Base-by-base conservation (phyloP, 2,888 invertebrate genomes). In the Chrysotoxum bicinctum region DNA sequence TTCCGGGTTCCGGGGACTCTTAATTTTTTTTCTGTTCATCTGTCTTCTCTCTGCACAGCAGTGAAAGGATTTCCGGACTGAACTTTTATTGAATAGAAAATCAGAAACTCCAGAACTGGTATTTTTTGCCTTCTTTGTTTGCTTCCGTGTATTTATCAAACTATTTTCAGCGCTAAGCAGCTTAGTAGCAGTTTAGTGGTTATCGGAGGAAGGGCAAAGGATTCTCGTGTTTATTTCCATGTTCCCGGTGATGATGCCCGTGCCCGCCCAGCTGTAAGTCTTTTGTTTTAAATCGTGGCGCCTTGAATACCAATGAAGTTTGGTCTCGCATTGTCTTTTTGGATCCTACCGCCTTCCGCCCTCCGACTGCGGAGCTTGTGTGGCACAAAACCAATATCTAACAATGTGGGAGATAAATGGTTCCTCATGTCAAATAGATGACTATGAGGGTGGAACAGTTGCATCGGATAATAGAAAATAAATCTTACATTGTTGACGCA, bases 401-500 rank as follows among this genome's bases (percentile, higher is more conserved):
- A 58, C 48, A 48, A 37, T 68, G 68, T 43, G 30, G 60, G 50
- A 80, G 80, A 84, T 80, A 84, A 84, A 84, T 79, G 84, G 76
- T 69, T 60, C 62, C 79, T 81, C 66, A 52, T 79, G 84, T 80
- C 83, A 79, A 75, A 84, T 79, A 79, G 75, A 75, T 74, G 78
- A 72, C 43, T 77, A 37, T 32, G 68, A 23, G 69, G 37, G 79
- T 75, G 75, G 56, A 54, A 43, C 69, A 62, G 79, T 81, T 85
- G 85, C 85, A 85, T 73, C 48, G 60, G 72, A 73, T 85, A 81
- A 81, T 85, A 77, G 85, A 80, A 77, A 77, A 85, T 85, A 85
- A 85, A 85, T 85, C 85, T 85, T 81, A 81, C 85, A 85, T 85
- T 77, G 85, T 85, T 81, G 85, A 85, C 85, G 68, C 72, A 69